These are phyloP conservation scores for Celastrina argiolus DNA, from an alignment of 2,888 invertebrate species.

Conservation along the genomic window DNA sequence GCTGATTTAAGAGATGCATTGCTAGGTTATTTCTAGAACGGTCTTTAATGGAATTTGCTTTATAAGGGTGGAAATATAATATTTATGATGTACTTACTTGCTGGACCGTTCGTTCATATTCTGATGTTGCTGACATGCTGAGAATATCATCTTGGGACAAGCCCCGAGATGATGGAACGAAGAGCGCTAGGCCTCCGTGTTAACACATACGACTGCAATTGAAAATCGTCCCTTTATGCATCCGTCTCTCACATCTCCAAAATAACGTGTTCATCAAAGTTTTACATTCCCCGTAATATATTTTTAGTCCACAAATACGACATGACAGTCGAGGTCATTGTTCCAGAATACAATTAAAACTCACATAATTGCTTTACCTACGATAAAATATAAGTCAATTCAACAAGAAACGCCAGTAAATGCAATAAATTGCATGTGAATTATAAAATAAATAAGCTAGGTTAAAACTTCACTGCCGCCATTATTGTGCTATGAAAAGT, in stretches of 20 bases:
- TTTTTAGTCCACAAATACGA: conserved; percentile 69
- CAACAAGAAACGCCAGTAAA: conserved; percentile 46
- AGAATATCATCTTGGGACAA: conserved; percentile 76
- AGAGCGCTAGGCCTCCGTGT: conserved; percentile 69
- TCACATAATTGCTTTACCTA: conserved; percentile 58
- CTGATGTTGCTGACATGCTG: conserved; percentile 76
- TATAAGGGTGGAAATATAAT: neutral
- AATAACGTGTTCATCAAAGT: conserved; percentile 52
- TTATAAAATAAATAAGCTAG: conserved; percentile 62
- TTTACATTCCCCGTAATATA: conserved; percentile 66
- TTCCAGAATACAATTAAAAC: conserved; percentile 62
- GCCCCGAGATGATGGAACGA: conserved; percentile 73
- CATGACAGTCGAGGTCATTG: conserved; percentile 72
- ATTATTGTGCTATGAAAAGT: conserved; percentile 75
- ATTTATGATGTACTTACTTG: conserved; percentile 58
- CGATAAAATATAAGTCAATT: conserved; percentile 58
- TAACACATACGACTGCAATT: conserved; percentile 74
- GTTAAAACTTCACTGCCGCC: conserved; percentile 75
- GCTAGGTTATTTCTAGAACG: conserved; percentile 17
- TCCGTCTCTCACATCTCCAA: conserved; percentile 55
- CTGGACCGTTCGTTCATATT: conserved; percentile 73
- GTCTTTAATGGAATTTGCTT: neutral
- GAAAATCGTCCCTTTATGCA: conserved; percentile 68
- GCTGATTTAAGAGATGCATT: neutral
- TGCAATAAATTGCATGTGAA: conserved; percentile 43